phyloP scores from a whole-genome alignment of 2,888 invertebrate genomes.

The Epinotia bilunana region DNA sequence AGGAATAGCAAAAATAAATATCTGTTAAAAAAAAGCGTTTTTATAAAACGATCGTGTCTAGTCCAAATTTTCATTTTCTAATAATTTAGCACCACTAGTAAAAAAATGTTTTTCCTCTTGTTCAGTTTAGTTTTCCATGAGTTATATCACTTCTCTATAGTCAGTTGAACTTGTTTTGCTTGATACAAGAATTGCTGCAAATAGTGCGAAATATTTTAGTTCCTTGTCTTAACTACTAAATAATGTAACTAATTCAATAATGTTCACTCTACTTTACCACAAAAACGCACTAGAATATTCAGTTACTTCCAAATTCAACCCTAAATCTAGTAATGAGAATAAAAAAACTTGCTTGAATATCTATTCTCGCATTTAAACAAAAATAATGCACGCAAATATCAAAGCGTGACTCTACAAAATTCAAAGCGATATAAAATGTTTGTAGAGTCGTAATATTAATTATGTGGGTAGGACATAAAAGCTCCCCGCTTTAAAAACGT shows the following conservation, averaged over 20 bases:
- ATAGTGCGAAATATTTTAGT: neutral
- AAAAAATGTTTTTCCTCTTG: too few species aligned
- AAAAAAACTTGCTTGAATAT: neutral
- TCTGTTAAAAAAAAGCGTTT: neutral
- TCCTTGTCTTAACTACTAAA: neutral
- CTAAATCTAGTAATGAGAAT: neutral
- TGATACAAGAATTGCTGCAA: neutral
- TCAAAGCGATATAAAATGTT: slow-evolving; percentile 72
- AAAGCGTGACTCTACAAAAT: slow-evolving; percentile 68
- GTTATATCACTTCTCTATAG: too few species aligned
- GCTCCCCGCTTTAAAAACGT: slow-evolving; percentile 62
- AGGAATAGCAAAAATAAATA: neutral
- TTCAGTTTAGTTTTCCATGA: too few species aligned
- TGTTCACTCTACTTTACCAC: neutral
- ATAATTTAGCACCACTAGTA: too few species aligned
- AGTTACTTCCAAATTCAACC: neutral
- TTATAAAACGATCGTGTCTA: too few species aligned
- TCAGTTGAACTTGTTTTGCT: neutral
- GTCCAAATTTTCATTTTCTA: too few species aligned
- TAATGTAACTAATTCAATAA: neutral
- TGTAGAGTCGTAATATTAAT: slow-evolving; percentile 70
- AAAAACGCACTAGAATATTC: neutral
- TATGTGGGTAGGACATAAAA: slow-evolving; percentile 61
- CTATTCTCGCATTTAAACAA: slow-evolving; percentile 45
- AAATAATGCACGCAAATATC: slow-evolving; percentile 58